Evolutionary conservation across 2,797 vertebrate species (phyloP), one percentile per base, ranked within the genome.

Genomic region (Neosilurus hyrtlii): DNA sequence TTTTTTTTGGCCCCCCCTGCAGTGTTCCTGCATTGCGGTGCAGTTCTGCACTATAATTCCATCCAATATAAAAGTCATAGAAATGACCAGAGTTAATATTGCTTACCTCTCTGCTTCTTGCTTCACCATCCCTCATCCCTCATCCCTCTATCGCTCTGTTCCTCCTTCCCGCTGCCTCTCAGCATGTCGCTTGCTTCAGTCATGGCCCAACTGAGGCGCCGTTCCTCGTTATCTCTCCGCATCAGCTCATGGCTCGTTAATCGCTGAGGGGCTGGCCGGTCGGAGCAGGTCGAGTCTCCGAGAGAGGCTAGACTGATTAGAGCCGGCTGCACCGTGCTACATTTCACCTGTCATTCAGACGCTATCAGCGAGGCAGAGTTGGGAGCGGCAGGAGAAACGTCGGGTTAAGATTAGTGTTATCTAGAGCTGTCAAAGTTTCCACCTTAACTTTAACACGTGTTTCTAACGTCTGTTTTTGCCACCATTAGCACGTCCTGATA

Each of bases 201-300:
- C 63, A 67, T 35, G 63, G 49, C 71, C 65, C 43, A 62, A 54
- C 78, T 80, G 80, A 79, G 54, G 79, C 56, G n/a, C 51, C 49
- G 77, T 76, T 85, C 71, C 80, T 85, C 37, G 54, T 85, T 83
- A 85, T 88, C 76, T 54, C n/a, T 51, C 70, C n/a, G 8, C 57
- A 84, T 83, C 84, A 61, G 75, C 24, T 70, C 62, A 65, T 54
- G 74, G 79, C 82, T 83, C 66, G 88, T 89, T 93, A 92, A 94
- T 93, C 90, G 89, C 90, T 49, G 86, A 89, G 92, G 91, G 91
- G 90, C 92, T 66, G 83, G 90, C 89, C 88, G 85, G 83, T 84
- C 90, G 74, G 85, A 87, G 89, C 20, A 16, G 76, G 68, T 78
- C 72, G 85, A 83, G 85, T 54, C 56, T 37, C 57, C 24, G 57